Conservation (phyloP, 2,888 invertebrate genomes). For the Chrysodeixis includens region DNA sequence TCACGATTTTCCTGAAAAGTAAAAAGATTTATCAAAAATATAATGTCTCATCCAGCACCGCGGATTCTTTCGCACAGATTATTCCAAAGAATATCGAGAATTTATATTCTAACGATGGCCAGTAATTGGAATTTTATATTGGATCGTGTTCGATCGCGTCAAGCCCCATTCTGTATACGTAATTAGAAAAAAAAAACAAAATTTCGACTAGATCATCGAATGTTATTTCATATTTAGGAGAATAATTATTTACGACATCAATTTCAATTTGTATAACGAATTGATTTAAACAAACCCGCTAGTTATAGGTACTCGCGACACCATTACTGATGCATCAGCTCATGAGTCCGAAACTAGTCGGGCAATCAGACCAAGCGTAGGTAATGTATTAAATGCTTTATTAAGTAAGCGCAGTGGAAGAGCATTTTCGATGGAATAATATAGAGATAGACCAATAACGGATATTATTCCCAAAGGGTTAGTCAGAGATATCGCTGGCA, state of each 20-base stretch:
- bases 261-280: not conserved
- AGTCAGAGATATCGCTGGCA: not conserved
- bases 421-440: not conserved
- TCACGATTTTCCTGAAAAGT: not conserved
- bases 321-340: too few species aligned
- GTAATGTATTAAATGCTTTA: too few species aligned
- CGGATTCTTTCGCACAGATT: conserved; percentile 57
- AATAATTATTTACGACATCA: not conserved
- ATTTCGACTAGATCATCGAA: conserved; percentile 25
- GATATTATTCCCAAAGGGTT: not conserved
- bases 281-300: not conserved
- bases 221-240: not conserved
- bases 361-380: too few species aligned
- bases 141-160: conserved; percentile 55
- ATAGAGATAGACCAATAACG: not conserved
- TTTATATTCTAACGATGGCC: conserved; percentile 75
- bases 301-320: too few species aligned
- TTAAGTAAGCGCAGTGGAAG: too few species aligned
- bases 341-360: too few species aligned
- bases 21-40: not conserved
- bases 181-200: conserved; percentile 30
- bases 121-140: conserved; percentile 75
- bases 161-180: conserved; percentile 58
- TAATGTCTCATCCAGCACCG: conserved; percentile 54
- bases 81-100: conserved; percentile 73